Evolutionary conservation across 2,113 vertebrate species (phyloP).

Genomic region (Ornithorhynchus anatinus): DNA sequence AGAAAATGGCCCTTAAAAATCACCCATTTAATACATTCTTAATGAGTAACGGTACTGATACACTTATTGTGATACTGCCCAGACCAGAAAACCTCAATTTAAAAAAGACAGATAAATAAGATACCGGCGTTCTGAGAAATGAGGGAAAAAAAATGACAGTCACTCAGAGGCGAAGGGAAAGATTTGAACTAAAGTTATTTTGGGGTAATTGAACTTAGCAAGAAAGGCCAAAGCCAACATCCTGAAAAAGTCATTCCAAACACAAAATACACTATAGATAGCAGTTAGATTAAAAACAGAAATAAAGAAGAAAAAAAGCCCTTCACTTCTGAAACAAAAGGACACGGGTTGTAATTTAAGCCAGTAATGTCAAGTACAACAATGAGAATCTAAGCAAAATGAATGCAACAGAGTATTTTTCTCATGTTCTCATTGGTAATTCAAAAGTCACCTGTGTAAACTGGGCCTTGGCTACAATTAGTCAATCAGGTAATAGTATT

Average conservation of each 20-base stretch:
- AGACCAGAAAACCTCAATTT: neutral
- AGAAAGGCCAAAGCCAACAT: neutral
- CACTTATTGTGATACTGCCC: neutral
- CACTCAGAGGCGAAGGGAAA: neutral
- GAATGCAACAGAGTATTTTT: neutral
- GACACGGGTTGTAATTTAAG: neutral
- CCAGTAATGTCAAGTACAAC: neutral
- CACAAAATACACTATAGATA: neutral
- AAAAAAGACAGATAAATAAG: neutral
- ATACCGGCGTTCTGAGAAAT: neutral
- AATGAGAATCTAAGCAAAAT: neutral
- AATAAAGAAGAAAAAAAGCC: fast-evolving
- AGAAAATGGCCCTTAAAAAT: conserved; percentile 10
- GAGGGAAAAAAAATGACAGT: neutral
- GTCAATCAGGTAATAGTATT: no score
- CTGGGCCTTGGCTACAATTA: no score
- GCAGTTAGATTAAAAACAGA: neutral
- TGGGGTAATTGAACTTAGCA: neutral
- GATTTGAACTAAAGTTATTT: neutral
- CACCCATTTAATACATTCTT: neutral
- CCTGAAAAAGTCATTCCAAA: neutral
- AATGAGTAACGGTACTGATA: neutral
- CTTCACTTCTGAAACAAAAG: neutral
- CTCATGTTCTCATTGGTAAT: neutral
- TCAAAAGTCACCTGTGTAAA: no score